Base-by-base conservation (phyloP, 2,113 vertebrate genomes). In the Heterotilapia buettikoferi region DNA sequence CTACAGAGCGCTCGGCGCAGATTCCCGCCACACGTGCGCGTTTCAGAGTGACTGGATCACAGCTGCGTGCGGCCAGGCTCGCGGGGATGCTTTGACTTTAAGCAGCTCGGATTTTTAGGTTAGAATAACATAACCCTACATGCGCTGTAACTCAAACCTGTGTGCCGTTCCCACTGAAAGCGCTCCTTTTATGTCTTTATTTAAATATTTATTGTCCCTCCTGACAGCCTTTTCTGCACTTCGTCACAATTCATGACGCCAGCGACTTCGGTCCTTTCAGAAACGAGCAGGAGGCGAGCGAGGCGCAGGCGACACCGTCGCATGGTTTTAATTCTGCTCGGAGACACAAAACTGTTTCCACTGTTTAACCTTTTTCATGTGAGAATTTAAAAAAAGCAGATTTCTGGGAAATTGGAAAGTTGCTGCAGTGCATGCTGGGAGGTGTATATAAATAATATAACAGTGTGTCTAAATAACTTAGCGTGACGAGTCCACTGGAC, bases 271-370 rank as follows among this genome's bases (percentile, higher is more conserved):
- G 71, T 12, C 26, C 43, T 78, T 78, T 78, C 45, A 50, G 26
- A 78, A 31, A 2, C 6, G 71, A 31, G 71, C 26, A 1, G 71
- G 71, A 78, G 43, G 71, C 26, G 43, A 78, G 24, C 16, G 9
- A 5, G 45, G 43, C 4, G 12, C 54, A 26, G 54, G 24, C 33
- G 19, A 12, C 10, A 21, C 63, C 3, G 29, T 6, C 33, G 11
- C 71, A 4, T 78, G 71, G 45, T 50, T 78, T 78, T 50, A 78
- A 78, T 78, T 78, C 45, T 52, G 18, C 26, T 78, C 26, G 2
- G 26, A n/a, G 45, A 52, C 45, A 78, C 71, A 78, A 31, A 78
- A n/a, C 24, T 31, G 45, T 52, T 78, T 78, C 26, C 73, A 78
- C 9, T 78, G 26, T 78, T 52, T 2, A 78, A 78, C 26, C 45